Base-by-base conservation (phyloP, 2,113 vertebrate genomes). In the Abramis brama region DNA sequence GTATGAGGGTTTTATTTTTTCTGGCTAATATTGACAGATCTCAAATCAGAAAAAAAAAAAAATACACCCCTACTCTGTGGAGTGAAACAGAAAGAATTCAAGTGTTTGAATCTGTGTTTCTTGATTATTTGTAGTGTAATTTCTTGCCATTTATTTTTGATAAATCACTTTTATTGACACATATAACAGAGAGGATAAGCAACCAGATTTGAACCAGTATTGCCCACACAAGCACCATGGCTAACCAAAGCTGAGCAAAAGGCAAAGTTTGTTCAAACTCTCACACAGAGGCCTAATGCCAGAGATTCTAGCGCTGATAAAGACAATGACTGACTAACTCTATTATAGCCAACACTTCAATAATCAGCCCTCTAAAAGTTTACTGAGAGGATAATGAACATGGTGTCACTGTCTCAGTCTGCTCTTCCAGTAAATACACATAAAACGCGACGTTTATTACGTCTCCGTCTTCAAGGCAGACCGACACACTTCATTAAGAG, bases 401-500 rank as follows among this genome's bases (percentile, higher is more conserved):
- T 55, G 52, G n/a, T 55, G 57, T 87, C 80, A 83, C 80, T 9
- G 45, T 45, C 52, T 13, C 33, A 12, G 36, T 62, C 66, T 73
- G n/a, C 66, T 74, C 50, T 86, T 52, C 62, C 74, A 62, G 74
- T 47, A 84, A 83, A 57, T 52, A 55, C 75, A 45, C 81, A 55
- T 64, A 59, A 64, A 83, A 68, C 11, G 60, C 62, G 3, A 57
- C 64, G 30, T 79, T 57, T 45, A 84, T 62, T 79, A 79, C 59
- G 1, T 33, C 60, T 77, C 39, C 4, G 43, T 86, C 66, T 82
- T 76, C 50, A 81, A 27, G 36, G 15, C 47, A 43, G 86, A 79
- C 47, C 57, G 79, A 82, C 83, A 85, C 76, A 86, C 84, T 82
- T 88, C 84, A 66, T 86, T 86, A 88, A 74, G 55, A 59, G 15